Percentiles rank a stretch among this genome's conserved stretches.
These are phyloP conservation scores for Poeciliopsis turrubarensis DNA, from an alignment of 2,113 vertebrate genomes.

Conservation along the genomic window DNA sequence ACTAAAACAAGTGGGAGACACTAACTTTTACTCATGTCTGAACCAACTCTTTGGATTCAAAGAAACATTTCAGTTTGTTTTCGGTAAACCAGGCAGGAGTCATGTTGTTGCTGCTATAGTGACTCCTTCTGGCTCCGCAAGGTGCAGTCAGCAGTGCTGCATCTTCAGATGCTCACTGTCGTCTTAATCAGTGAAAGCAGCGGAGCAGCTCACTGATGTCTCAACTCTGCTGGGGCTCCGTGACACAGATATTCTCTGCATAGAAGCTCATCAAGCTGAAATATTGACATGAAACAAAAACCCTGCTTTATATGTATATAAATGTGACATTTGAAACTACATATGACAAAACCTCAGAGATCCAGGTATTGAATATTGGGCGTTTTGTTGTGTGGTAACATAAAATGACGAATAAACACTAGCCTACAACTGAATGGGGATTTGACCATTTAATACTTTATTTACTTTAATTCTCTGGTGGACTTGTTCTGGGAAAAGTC, in stretches of 20 bases:
- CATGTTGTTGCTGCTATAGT: not conserved
- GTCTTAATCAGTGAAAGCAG: constrained; percentile 26
- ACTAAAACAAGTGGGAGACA: not conserved
- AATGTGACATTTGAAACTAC: not conserved
- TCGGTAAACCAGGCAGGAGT: not conserved
- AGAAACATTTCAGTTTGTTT: not conserved
- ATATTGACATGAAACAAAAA: not conserved
- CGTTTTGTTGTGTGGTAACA: no score
- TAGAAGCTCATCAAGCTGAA: not conserved
- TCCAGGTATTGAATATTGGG: no score
- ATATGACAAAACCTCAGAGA: no score
- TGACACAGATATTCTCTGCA: constrained; percentile 14
- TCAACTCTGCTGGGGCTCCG: constrained; percentile 26
- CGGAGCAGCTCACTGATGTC: constrained; percentile 41
- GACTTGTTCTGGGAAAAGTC: no score
- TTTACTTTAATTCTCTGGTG: no score
- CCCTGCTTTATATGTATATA: not conserved
- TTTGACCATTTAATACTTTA: no score
- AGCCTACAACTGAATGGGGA: no score
- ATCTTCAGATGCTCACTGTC: constrained; percentile 10
- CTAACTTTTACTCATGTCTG: not conserved
- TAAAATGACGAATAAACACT: no score
- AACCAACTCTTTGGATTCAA: not conserved
- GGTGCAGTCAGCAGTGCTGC: constrained; percentile 12
- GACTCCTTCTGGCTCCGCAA: not conserved